Percentiles rank a stretch among this genome's conserved stretches.
These are phyloP conservation scores for Salarias fasciatus DNA, from an alignment of 2,797 vertebrate genomes.

Conservation along the genomic window DNA sequence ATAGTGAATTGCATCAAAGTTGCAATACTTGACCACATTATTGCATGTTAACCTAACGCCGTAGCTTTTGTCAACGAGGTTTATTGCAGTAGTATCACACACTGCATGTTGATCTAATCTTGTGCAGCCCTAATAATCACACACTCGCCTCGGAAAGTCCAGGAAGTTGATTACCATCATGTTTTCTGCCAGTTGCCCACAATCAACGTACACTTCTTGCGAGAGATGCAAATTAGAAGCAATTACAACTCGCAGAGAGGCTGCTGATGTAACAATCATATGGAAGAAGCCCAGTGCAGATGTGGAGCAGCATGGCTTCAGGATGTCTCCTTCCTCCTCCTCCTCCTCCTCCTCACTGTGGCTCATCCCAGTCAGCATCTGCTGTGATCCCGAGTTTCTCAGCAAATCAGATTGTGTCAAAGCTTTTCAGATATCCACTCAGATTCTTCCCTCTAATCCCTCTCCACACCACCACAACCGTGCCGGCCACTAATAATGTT, in stretches of 20 bases:
- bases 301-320: slow-evolving; percentile 6
- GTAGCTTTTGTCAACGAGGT: too few species aligned
- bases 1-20: too few species aligned
- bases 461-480: slow-evolving; percentile 36
- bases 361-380: slow-evolving; percentile 60
- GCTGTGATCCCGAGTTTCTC: slow-evolving; percentile 56
- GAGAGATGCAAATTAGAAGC: slow-evolving; percentile 41
- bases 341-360: slow-evolving; percentile 11
- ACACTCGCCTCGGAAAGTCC: slow-evolving; percentile 11
- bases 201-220: background rate
- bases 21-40: too few species aligned
- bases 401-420: slow-evolving; percentile 52
- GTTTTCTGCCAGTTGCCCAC: slow-evolving; percentile 20
- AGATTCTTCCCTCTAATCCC: slow-evolving; percentile 68
- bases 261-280: slow-evolving; percentile 22
- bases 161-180: slow-evolving; percentile 26
- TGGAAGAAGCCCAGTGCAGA: slow-evolving; percentile 36
- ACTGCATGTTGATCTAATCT: background rate
- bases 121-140: slow-evolving; percentile 9
- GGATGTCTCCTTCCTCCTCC: slow-evolving; percentile 6
- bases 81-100: too few species aligned
- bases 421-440: slow-evolving; percentile 55
- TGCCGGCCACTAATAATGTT: slow-evolving; percentile 46
- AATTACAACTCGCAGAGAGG: slow-evolving; percentile 37
- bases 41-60: too few species aligned